Percentiles rank a stretch among this genome's conserved stretches.
Evolutionary conservation across 2,113 vertebrate genomes (phyloP).

Genomic region (Polyodon spathula): DNA sequence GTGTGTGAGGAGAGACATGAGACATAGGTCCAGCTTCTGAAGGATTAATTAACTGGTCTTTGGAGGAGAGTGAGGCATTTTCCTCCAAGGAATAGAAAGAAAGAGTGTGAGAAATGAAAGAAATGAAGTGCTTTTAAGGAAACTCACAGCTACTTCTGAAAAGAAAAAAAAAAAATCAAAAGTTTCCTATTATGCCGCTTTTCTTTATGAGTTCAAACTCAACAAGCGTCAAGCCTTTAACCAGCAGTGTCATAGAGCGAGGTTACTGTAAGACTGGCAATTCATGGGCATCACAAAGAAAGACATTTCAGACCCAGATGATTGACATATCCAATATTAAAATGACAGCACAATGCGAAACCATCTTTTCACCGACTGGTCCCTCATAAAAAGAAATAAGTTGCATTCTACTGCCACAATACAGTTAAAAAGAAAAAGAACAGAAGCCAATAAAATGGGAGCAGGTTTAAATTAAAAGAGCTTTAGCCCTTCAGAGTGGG

Average conservation of each 20-base stretch:
- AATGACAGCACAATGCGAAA: not conserved
- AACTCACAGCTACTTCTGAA: constrained; percentile 1
- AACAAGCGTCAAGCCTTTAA: not conserved
- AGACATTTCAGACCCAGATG: not conserved
- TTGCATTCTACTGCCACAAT: no score
- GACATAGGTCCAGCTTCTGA: not conserved
- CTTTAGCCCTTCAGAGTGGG: no score
- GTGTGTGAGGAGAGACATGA: not conserved
- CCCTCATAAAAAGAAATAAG: not conserved
- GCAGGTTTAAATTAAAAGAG: no score
- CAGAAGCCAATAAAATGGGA: no score
- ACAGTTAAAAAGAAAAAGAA: no score
- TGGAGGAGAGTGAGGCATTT: not conserved
- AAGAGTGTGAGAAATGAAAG: constrained; percentile 1
- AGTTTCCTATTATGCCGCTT: not conserved
- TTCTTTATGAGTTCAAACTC: constrained; percentile 5
- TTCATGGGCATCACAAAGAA: not conserved
- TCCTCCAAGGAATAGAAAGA: not conserved
- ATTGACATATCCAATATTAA: not conserved
- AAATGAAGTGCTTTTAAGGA: constrained; percentile 3
- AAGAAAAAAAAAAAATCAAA: not conserved
- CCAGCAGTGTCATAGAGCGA: not conserved
- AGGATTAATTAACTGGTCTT: not conserved
- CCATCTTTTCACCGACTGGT: not conserved
- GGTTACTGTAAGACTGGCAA: not conserved